Evolutionary conservation across 1,140 invertebrate genomes (phyloP).

Genomic region (Druon quercuslanigerum): DNA sequence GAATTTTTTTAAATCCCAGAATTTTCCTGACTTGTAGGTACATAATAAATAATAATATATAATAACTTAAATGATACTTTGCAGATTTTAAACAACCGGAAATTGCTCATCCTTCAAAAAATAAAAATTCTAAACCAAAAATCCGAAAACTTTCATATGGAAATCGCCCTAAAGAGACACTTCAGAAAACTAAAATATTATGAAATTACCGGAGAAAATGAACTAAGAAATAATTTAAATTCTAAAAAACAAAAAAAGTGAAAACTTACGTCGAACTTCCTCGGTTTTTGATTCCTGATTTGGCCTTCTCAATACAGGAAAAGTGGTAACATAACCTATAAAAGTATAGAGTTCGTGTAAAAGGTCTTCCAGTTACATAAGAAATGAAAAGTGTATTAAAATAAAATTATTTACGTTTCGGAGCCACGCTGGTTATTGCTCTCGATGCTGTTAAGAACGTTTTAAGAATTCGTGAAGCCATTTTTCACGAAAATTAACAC

Average conservation of each 20-base stretch:
- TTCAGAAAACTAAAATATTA: not conserved
- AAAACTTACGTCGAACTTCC: constrained; percentile 28
- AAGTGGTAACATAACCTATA: constrained; percentile 33
- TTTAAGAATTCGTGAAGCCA: constrained; percentile 24
- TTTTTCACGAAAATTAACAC: not conserved
- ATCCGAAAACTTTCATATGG: not conserved
- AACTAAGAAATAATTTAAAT: not conserved
- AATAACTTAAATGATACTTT: no score
- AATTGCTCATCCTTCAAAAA: no score
- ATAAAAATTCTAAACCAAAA: not conserved
- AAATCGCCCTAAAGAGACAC: no score
- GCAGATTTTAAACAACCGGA: no score
- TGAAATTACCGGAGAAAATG: not conserved
- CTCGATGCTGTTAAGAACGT: constrained; percentile 9
- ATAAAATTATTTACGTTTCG: constrained; percentile 33
- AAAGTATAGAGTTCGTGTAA: not conserved
- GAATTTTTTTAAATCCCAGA: no score
- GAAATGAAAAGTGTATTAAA: not conserved
- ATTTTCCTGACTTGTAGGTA: no score
- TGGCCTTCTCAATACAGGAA: constrained; percentile 19
- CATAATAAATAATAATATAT: no score
- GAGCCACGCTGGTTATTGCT: constrained; percentile 20
- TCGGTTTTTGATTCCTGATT: constrained; percentile 30
- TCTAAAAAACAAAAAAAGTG: not conserved
- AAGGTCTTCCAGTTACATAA: constrained; percentile 1